These are phyloP conservation scores for Phalacrocorax carbo DNA, from an alignment of 2,113 vertebrate species.

Conservation along the genomic window DNA sequence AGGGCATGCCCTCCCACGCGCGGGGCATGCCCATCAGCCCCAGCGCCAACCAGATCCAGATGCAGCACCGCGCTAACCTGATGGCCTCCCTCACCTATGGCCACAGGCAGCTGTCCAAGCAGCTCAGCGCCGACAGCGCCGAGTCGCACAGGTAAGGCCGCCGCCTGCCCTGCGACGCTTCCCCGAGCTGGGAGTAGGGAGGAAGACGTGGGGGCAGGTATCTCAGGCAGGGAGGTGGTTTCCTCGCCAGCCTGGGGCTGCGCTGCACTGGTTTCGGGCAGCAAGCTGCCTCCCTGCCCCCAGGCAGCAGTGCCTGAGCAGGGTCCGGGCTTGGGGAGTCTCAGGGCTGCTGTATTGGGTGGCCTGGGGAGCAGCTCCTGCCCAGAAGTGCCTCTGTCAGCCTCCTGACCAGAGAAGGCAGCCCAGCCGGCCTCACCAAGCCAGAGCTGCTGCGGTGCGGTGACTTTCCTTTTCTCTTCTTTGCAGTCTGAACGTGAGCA, in stretches of 20 bases:
- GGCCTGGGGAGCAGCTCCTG: neutral
- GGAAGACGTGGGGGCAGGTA: fast-evolving
- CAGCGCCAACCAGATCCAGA: constrained; percentile 73
- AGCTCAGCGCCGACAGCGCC: constrained; percentile 95
- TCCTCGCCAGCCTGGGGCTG: fast-evolving
- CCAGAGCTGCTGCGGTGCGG: fast-evolving
- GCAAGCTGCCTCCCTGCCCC: neutral
- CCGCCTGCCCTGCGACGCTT: neutral
- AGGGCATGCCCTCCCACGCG: neutral
- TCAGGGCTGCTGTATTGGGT: fast-evolving
- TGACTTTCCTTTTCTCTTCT: neutral
- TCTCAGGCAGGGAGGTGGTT: fast-evolving
- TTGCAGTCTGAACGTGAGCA: constrained; percentile 82
- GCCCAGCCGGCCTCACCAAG: fast-evolving
- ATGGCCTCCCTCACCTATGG: constrained; percentile 84
- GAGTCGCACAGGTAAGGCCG: constrained; percentile 90
- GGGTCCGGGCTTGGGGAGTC: fast-evolving
- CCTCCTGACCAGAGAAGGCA: neutral
- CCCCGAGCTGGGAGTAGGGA: neutral
- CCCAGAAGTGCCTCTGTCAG: neutral
- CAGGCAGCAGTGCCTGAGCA: neutral
- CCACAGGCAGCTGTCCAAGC: constrained; percentile 94
- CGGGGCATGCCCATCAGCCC: constrained; percentile 72
- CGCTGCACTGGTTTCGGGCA: fast-evolving
- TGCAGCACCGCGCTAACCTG: constrained; percentile 84